Evolutionary conservation across 2,888 invertebrate genomes (phyloP), one percentile per base, ranked within the genome.

Genomic region (Neoascia interrupta): DNA sequence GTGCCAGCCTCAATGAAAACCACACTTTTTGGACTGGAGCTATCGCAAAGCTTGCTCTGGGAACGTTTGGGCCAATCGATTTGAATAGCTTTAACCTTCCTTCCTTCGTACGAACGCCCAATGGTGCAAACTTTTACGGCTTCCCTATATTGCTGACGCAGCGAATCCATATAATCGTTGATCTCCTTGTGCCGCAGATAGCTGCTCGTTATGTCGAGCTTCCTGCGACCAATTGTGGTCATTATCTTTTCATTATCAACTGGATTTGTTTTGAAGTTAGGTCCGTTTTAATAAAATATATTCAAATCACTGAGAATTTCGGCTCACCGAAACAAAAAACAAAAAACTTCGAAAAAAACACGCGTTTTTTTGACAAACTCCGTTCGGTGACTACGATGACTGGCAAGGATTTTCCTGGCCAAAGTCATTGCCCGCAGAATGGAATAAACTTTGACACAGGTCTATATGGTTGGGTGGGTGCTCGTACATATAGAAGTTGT

Each of bases 1-100:
- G 88, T 86, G 10, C 89, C 89, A 5, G 86, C 89, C 79, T 89
- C 89, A 43, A 89, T 88, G 34, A 88, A 86, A 1, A 88, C 84
- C 23, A 86, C 83, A 63, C 87, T 85, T 18, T 82, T 80, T 8
- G 73, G 28, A n/a, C 16, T 10, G 2, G n/a, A 2, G 36, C 15
- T 39, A 21, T 31, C 18, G 4, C 34, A 11, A 2, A 74, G 58
- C 4, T 1, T 2, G 0, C 4, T 0, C 3, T n/a, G 45, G 2
- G 66, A 1, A 39, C 74, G 19, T 51, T 75, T 85, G 53, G 83
- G 82, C 85, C 87, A 87, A 81, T 88, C 86, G 53, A 88, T 88
- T 80, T 87, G 85, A 45, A 88, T 81, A 2, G 84, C 87, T 82
- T 83, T 84, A 21, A 88, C 69, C 8, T 83, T 81, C 1, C 88